Conservation (phyloP, 1,140 invertebrate species). For the Temnothorax curvispinosus region DNA sequence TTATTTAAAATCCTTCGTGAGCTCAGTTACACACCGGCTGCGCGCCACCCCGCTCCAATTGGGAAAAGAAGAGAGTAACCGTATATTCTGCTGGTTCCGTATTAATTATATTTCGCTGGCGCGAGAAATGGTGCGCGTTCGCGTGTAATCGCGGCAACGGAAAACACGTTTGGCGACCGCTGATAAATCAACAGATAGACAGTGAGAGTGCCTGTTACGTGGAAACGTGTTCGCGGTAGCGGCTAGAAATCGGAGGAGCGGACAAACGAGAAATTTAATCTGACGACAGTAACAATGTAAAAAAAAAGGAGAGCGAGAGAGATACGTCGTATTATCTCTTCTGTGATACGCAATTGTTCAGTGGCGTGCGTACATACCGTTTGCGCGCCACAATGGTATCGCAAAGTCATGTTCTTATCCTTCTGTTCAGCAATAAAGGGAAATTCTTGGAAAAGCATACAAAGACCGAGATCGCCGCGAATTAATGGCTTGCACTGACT, state of each 20-base stretch:
- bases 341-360: constrained; percentile 31
- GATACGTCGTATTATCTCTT: background rate
- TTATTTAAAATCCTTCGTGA: constrained; percentile 43
- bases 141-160: background rate
- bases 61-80: background rate
- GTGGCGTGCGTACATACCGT: background rate
- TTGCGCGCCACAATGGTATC: background rate
- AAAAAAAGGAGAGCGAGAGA: background rate
- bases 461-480: background rate
- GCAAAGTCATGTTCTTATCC: constrained; percentile 11
- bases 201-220: background rate
- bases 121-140: background rate
- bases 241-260: constrained; percentile 19
- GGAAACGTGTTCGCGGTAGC: constrained; percentile 27
- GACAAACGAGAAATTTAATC: constrained; percentile 39
- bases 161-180: constrained; percentile 12
- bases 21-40: constrained; percentile 16
- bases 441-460: background rate
- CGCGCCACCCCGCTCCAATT: background rate
- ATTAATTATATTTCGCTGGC: too few species aligned
- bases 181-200: constrained; percentile 39
- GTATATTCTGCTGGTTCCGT: background rate
- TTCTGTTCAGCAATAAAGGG: background rate
- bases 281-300: background rate
- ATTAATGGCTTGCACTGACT: constrained; percentile 41